Evolutionary conservation across 2,888 invertebrate species (phyloP).

Genomic region (Rhabditoides inermis): DNA sequence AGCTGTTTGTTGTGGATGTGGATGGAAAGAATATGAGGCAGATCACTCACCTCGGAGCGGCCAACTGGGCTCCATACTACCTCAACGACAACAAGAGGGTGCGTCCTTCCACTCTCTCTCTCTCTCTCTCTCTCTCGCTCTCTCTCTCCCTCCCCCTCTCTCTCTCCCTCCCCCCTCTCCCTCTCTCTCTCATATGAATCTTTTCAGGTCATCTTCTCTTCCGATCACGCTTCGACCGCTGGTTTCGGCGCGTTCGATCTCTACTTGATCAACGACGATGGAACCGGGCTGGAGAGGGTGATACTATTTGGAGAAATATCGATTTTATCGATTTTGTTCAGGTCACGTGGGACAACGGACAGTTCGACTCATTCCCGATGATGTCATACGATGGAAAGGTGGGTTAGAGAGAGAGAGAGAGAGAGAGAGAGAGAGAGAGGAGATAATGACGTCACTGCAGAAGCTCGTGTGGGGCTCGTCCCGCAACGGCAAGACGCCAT

Average conservation of each 20-base stretch:
- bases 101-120: too few relatives aligned
- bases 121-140: constrained; percentile 17
- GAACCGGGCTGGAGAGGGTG: constrained; percentile 33
- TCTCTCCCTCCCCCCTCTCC: neutral
- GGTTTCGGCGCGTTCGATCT: constrained; percentile 44
- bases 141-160: neutral
- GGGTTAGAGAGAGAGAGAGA: constrained; percentile 5
- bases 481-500: constrained; percentile 22
- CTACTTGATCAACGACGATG: constrained; percentile 39
- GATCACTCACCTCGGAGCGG: constrained; percentile 37
- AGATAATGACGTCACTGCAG: too few relatives aligned
- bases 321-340: constrained; percentile 6
- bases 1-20: constrained; percentile 39
- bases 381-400: constrained; percentile 40
- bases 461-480: constrained; percentile 34
- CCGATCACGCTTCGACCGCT: constrained; percentile 14
- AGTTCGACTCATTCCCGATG: constrained; percentile 49
- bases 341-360: constrained; percentile 32
- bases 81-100: constrained; percentile 36
- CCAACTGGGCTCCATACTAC: constrained; percentile 50
- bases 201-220: constrained; percentile 21
- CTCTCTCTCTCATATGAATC: neutral
- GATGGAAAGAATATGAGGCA: constrained; percentile 36
- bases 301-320: neutral
- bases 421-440: neutral